phyloP scores from a whole-genome alignment of 2,113 vertebrate genomes.

The Phaetusa simplex region DNA sequence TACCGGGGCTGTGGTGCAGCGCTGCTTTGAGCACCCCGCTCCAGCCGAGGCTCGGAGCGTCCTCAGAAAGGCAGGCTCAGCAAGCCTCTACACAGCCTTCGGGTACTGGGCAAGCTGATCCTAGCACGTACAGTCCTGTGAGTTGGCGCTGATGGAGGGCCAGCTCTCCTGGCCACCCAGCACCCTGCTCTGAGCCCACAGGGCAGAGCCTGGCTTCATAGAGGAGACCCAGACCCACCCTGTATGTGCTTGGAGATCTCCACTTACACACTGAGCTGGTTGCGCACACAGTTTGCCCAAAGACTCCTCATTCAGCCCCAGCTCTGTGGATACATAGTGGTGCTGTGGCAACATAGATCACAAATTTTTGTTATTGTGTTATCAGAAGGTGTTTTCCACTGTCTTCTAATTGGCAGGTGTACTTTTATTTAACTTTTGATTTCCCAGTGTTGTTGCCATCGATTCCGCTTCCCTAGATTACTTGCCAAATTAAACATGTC shows the following conservation, averaged over 20 bases:
- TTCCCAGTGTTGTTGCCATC: background rate
- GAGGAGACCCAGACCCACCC: rapidly evolving
- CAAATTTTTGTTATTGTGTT: background rate
- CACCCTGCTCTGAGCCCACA: rapidly evolving
- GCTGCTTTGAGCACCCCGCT: background rate
- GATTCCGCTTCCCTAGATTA: background rate
- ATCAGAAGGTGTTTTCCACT: background rate
- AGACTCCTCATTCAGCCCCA: background rate
- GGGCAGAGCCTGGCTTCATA: background rate
- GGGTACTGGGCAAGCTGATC: rapidly evolving
- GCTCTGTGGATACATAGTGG: background rate
- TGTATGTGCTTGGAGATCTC: rapidly evolving
- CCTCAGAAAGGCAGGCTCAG: background rate
- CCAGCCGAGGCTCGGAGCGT: background rate
- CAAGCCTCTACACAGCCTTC: background rate
- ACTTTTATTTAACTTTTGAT: background rate
- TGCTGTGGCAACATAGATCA: background rate
- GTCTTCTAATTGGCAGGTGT: background rate
- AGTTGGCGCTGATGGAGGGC: rapidly evolving
- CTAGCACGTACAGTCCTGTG: rapidly evolving
- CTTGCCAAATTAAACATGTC: background rate
- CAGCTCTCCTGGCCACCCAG: rapidly evolving
- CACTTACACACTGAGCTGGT: rapidly evolving
- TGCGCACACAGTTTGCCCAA: rapidly evolving
- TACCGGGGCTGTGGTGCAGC: background rate